phyloP scores from a whole-genome alignment of 1,140 invertebrate genomes.

The Potamilus streckersoni region DNA sequence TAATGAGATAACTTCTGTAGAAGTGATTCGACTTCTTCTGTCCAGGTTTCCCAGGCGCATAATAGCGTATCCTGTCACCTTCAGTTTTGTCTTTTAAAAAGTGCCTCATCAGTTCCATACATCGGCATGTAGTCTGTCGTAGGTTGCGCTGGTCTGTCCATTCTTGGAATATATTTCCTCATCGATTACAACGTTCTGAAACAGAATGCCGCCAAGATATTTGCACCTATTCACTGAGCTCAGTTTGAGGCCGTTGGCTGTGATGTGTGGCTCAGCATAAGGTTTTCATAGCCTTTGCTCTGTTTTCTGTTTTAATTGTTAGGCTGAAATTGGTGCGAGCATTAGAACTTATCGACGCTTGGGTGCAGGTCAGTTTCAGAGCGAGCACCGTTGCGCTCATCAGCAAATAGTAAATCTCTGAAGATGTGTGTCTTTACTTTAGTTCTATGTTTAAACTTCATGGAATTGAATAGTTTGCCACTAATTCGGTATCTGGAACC shows the following conservation, averaged over 20 bases:
- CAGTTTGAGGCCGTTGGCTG: conserved; percentile 6
- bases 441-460: neutral
- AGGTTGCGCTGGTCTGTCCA: conserved; percentile 26
- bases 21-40: conserved; percentile 17
- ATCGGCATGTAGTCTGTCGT: neutral
- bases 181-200: neutral
- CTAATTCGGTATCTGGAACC: no score
- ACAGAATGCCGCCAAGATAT: conserved; percentile 24
- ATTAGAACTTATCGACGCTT: conserved; percentile 19
- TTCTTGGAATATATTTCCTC: conserved; percentile 13
- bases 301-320: conserved; percentile 38
- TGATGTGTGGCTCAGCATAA: neutral
- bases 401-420: conserved; percentile 27
- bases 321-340: conserved; percentile 39
- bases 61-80: neutral
- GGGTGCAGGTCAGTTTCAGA: conserved; percentile 29
- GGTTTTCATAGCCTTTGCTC: conserved; percentile 10
- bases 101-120: no score
- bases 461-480: no score
- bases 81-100: neutral
- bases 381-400: conserved; percentile 33
- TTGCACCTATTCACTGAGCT: conserved; percentile 14
- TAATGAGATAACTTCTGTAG: neutral
- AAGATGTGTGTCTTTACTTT: conserved; percentile 19
- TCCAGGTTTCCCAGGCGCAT: neutral